Base-by-base conservation (phyloP, 2,113 vertebrate genomes). In the Protobothrops mucrosquamatus region DNA sequence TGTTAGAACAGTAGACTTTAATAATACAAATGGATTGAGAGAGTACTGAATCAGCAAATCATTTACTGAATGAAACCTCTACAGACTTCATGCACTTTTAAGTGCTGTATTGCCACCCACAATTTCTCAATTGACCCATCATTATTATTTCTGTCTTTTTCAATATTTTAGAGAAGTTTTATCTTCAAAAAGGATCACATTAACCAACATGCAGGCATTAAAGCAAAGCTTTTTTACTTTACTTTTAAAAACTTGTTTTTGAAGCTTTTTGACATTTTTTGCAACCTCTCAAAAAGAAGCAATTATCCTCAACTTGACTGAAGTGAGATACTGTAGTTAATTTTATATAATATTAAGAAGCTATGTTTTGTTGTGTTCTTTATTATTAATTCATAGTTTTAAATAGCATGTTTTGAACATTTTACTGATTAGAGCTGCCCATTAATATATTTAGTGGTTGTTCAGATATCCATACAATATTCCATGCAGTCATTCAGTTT, bases 1-100 rank as follows among this genome's bases (percentile, higher is more conserved):
- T 96, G 90, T 93, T 1, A 1, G 93, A 59, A 52, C 57, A 34
- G 8, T 48, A 91, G 64, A 5, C 34, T 88, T 64, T 94, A 89
- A 39, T 88, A 8, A 22, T 91, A 85, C 43, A 89, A 0, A 43
- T 90, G 87, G 55, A 93, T 6, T 87, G 90, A 52, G 91, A 69
- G 91, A 85, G 52, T 89, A n/a, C 64, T 94, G 91, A 90, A 24
- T 89, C 46, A 92, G 4, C 29, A 22, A 43, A 93, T 88, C 3
- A 64, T 23, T 74, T 74, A 87, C 64, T 48, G 85, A 91, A 64
- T 87, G 74, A 88, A 43, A 23, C 54, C 26, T 69, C 69, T 0
- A 0, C 7, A 54, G 87, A n/a, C 34, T 64, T 74, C 69, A 34
- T 69, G 46, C 87, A 85, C 20, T 59, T 85, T 43, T 14, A n/a